Evolutionary conservation across 2,113 vertebrate species (phyloP).

Genomic region (Sceloporus undulatus): DNA sequence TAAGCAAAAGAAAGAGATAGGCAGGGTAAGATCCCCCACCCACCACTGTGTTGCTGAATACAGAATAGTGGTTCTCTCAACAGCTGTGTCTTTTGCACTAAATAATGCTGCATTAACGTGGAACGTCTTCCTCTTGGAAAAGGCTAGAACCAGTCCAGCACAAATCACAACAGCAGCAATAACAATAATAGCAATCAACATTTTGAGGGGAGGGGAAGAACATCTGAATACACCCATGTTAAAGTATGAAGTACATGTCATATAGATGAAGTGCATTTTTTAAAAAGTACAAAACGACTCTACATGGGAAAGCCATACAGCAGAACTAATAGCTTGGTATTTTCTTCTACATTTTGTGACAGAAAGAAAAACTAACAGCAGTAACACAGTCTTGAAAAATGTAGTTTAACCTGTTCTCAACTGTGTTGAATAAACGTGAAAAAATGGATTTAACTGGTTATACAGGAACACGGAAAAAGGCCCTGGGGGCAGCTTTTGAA

Average conservation of each 20-base stretch:
- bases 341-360: slow-evolving; percentile 34
- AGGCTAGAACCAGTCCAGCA: neutral
- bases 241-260: neutral
- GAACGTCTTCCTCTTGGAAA: neutral
- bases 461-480: slow-evolving; percentile 50
- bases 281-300: neutral
- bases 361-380: slow-evolving; percentile 36
- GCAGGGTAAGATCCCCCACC: neutral
- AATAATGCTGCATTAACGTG: neutral
- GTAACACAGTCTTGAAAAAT: slow-evolving; percentile 68
- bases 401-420: slow-evolving; percentile 71
- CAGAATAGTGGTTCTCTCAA: neutral
- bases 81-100: neutral
- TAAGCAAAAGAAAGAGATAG: neutral
- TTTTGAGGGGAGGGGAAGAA: neutral
- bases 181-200: no score
- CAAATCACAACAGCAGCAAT: neutral
- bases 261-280: neutral
- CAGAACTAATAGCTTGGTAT: slow-evolving; percentile 33
- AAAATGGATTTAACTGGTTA: slow-evolving; percentile 61
- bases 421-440: slow-evolving; percentile 57
- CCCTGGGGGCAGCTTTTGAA: slow-evolving; percentile 53
- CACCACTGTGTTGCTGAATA: neutral
- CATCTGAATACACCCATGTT: neutral
- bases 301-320: neutral